These are phyloP conservation scores for Nicator chloris DNA, from an alignment of 2,113 vertebrate genomes.

Conservation along the genomic window DNA sequence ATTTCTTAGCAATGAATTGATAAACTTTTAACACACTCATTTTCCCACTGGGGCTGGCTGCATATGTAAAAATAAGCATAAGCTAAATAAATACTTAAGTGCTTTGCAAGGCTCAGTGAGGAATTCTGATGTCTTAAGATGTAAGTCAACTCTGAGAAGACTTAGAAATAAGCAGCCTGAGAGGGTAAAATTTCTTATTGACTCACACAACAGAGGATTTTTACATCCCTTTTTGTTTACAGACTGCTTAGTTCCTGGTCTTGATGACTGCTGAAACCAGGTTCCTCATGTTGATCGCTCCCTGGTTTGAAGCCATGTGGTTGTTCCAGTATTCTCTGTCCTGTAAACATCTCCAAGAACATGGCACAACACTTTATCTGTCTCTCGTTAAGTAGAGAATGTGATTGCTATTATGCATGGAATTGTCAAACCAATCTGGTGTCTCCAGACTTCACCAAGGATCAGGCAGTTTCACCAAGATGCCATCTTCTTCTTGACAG, in stretches of 20 bases:
- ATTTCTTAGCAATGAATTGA: not conserved
- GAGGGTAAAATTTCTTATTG: not conserved
- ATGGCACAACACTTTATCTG: constrained; percentile 33
- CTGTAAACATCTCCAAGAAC: constrained; percentile 55
- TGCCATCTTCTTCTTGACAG: not conserved
- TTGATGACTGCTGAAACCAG: constrained; percentile 5
- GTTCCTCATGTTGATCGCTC: not conserved
- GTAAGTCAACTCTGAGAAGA: not conserved
- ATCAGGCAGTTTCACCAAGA: not conserved
- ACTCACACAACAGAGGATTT: not conserved
- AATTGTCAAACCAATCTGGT: constrained; percentile 13
- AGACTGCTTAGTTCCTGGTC: not conserved
- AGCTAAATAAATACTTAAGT: not conserved
- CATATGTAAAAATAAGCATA: not conserved
- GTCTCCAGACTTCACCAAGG: not conserved
- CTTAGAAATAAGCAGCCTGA: not conserved
- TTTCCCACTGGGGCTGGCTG: not conserved
- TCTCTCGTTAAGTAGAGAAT: constrained; percentile 11
- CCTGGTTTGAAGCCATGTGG: constrained; percentile 26
- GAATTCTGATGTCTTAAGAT: not conserved
- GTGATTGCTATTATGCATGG: not conserved
- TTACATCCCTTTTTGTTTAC: not conserved
- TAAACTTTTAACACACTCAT: not conserved
- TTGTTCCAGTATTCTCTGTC: constrained; percentile 41
- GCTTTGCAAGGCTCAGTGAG: not conserved